These are phyloP conservation scores for Uloborus diversus DNA, from an alignment of 1,140 invertebrate genomes.

Conservation along the genomic window DNA sequence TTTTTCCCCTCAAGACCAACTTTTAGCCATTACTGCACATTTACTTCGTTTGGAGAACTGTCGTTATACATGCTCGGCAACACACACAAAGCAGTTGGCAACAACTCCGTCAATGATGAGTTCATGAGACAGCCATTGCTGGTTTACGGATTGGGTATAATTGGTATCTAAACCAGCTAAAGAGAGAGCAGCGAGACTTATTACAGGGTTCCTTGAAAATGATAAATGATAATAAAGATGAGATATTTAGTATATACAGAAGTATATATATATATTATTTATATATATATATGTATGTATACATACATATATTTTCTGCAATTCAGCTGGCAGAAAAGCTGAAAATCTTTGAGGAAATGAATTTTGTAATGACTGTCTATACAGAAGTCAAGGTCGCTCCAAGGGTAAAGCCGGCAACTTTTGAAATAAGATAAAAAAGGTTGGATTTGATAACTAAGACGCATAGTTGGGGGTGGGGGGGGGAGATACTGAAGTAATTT, in stretches of 20 bases:
- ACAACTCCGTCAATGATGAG: neutral
- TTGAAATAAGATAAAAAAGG: too few relatives aligned
- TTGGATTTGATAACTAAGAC: too few relatives aligned
- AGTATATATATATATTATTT: conserved; percentile 42
- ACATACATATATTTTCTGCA: conserved; percentile 1
- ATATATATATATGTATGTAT: conserved; percentile 40
- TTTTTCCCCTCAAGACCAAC: neutral
- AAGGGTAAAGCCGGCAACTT: too few relatives aligned
- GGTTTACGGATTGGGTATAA: neutral
- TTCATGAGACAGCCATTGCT: neutral
- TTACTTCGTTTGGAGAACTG: neutral
- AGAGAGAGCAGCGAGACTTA: conserved; percentile 42
- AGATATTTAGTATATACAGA: conserved; percentile 47
- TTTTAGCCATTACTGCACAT: neutral
- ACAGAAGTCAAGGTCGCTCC: too few relatives aligned
- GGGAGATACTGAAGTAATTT: too few relatives aligned
- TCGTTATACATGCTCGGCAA: neutral
- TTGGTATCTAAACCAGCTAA: conserved; percentile 4
- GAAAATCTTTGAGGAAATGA: too few relatives aligned
- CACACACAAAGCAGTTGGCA: neutral
- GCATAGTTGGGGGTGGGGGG: too few relatives aligned
- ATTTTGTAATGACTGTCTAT: too few relatives aligned
- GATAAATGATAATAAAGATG: conserved; percentile 35
- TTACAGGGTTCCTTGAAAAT: conserved; percentile 38
- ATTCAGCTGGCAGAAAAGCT: too few relatives aligned